phyloP scores from a whole-genome alignment of 2,888 invertebrate genomes.

The Macrosiphum euphorbiae region DNA sequence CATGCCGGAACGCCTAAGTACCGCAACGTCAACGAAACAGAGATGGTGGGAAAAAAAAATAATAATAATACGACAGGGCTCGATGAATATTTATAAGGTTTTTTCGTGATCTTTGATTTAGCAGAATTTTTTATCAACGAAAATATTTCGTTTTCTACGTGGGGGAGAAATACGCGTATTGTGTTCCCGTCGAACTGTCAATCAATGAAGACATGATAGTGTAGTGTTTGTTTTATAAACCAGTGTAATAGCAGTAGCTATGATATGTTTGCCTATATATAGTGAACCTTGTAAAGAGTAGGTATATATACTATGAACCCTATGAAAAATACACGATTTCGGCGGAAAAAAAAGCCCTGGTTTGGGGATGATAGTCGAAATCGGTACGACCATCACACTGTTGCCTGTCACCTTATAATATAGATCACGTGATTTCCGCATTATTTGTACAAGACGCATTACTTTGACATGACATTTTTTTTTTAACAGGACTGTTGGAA shows the following conservation, averaged over 20 bases:
- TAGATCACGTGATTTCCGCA: not conserved
- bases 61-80: constrained; percentile 34
- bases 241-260: not conserved
- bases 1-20: constrained; percentile 39
- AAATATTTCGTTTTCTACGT: not conserved
- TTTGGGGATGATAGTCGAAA: not conserved
- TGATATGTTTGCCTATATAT: not conserved
- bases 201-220: not conserved
- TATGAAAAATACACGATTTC: not conserved
- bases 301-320: not conserved
- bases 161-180: not conserved
- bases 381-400: not conserved
- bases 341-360: not conserved
- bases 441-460: not conserved
- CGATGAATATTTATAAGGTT: constrained; percentile 63
- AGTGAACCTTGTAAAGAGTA: not conserved
- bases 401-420: not conserved
- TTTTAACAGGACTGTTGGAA: not conserved
- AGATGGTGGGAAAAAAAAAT: not conserved
- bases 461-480: not conserved
- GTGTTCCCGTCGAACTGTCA: not conserved
- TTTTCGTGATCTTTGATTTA: constrained; percentile 46
- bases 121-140: not conserved
- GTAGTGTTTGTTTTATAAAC: not conserved
- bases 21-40: constrained; percentile 57